Evolutionary conservation across 2,888 invertebrate species (phyloP), one percentile per base, ranked within the genome.

Genomic region (Rhingia campestris): DNA sequence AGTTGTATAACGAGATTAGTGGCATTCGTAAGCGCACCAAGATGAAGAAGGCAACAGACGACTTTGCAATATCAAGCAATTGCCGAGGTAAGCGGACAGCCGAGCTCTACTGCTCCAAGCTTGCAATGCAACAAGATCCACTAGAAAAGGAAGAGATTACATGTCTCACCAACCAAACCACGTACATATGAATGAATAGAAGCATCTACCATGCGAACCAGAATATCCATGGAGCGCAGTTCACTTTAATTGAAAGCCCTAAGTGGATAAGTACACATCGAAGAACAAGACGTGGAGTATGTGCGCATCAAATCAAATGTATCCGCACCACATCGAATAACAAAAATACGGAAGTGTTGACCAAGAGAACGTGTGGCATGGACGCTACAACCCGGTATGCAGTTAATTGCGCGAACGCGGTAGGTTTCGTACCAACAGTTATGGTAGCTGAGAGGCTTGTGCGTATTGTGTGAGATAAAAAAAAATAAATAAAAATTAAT

Each of bases 171-270:
- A 12, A 39, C 30, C 9, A 56, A n/a, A 37, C 49, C 54, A 67
- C 45, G 30, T 37, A 45, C 33, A 12, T 39, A 54, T 72, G 66
- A 61, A 82, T 82, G 82, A 82, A 82, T 82, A 64, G 77, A 74
- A 58, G 51, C 45, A 59, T 14, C 49, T 22, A 22, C 2, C 35
- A 61, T 67, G 53, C 53, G 41, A 66, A 58, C 59, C 45, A 72
- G 59, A 76, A 70, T 76, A 45, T 30, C n/a, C 41, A 61, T 14
- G 33, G 64, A 37, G 22, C 22, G 49, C 58, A 30, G 22, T 79
- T 58, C 33, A 43, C 45, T 58, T 63, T 69, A 79, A 73, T 82
- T 82, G 72, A 82, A 82, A 82, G 77, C 72, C 77, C 77, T 82
- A 82, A 82, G 72, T 82, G 77, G 77, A 77, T 61, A 58, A 41